These are phyloP conservation scores for Colletes gigas DNA, from an alignment of 1,140 invertebrate species.

Conservation along the genomic window DNA sequence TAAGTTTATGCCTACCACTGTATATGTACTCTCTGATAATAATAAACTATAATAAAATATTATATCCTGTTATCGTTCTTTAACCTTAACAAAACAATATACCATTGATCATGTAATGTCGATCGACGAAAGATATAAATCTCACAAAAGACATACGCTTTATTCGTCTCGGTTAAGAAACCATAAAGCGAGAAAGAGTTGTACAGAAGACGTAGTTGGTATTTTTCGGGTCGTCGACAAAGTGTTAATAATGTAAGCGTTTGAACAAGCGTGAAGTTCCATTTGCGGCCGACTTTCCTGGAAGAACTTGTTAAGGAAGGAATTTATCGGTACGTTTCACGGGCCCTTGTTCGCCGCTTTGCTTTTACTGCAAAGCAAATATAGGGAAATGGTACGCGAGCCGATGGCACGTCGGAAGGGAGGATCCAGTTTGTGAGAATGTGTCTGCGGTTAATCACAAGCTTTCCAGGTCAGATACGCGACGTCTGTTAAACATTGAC, in stretches of 20 bases:
- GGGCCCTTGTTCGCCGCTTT: neutral
- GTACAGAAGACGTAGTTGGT: neutral
- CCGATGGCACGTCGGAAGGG: constrained; percentile 34
- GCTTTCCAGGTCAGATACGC: constrained; percentile 33
- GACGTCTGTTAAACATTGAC: constrained; percentile 20
- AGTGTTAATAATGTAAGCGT: constrained; percentile 10
- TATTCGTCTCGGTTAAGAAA: neutral
- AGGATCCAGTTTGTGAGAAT: constrained; percentile 28
- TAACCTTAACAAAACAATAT: no score
- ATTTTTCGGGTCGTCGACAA: constrained; percentile 1
- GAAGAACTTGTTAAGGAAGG: constrained; percentile 26
- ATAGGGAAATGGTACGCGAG: constrained; percentile 23
- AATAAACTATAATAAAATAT: no score
- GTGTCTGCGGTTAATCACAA: constrained; percentile 13
- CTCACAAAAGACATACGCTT: neutral
- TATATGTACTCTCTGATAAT: no score
- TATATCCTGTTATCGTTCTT: no score
- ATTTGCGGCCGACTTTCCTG: neutral
- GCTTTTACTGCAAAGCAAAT: constrained; percentile 25
- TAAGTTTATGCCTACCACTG: no score
- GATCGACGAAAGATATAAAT: no score
- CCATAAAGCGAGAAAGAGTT: neutral
- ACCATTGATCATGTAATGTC: no score
- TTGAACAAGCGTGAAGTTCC: constrained; percentile 4
- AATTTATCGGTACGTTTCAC: constrained; percentile 47